Evolutionary conservation across 2,797 vertebrate species (phyloP), one percentile per base, ranked within the genome.

Genomic region (Emys orbicularis): DNA sequence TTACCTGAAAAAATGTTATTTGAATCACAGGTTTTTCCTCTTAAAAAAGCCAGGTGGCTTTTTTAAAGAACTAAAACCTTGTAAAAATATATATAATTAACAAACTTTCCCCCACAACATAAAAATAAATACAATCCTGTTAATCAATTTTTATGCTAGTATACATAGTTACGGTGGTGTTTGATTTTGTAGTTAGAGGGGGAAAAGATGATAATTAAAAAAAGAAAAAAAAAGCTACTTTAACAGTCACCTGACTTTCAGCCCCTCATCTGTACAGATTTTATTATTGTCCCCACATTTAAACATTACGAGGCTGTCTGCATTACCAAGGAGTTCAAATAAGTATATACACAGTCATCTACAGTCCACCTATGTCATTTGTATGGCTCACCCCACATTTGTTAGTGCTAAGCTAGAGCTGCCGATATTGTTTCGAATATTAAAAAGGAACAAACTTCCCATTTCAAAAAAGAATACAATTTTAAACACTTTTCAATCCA

Each of bases 161-260:
- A 91, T 88, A 92, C 47, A 90, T 34, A 82, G 77, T 81, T 54
- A 83, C 68, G 87, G 11, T 15, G 11, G 25, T 59, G 37, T 31
- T 72, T 87, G 80, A 50, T 5, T 59, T 95, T 96, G 92, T 82
- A 92, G 94, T 76, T 2, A 3, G 95, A 97, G 94, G 91, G 90
- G 85, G 81, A 96, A 96, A 94, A 86, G 61, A 85, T 81, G 56
- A 52, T 54, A 79, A 96, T 72, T 25, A 68, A 31, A 86, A 52
- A 41, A 6, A n/a, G 29, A 56, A 79, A 12, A 77, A 77, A 87
- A 97, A 95, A 94, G 93, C 96, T 97, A 98, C 97, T 98, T 89
- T 94, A 98, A 98, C 97, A 98, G 98, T 97, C 98, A 98, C 98
- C 98, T 98, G 98, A 99, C 99, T 99, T 99, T 99, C 99, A 99